Base-by-base conservation (phyloP, 2,888 invertebrate genomes). In the Heteromyza rotundicornis region DNA sequence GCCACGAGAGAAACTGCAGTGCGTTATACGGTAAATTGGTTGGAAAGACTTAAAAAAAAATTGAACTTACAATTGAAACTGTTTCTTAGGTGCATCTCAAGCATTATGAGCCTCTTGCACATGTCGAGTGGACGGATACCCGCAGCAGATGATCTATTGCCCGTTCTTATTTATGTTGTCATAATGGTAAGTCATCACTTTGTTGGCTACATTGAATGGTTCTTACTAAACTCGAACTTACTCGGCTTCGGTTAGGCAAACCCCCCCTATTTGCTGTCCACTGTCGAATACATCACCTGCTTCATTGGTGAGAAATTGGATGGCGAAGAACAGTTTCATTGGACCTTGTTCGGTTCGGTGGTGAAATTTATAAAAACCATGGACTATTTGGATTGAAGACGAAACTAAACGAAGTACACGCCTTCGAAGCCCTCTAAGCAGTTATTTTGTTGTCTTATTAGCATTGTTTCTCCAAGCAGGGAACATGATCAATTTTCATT, bases 311-410 rank as follows among this genome's bases (percentile, higher is more conserved):
- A 89, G 68, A 89, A 90, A 66, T 86, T 97, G 63, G 87, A 87
- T 66, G 97, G 97, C 55, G 96, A 96, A 83, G 94, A 96, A 76
- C 91, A 92, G 75, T 99, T 98, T 85, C 97, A 96, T 92, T 98
- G 98, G 98, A 97, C 96, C 59, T 96, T 98, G 84, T 98, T 98
- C 85, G 93, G 94, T 78, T 92, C 97, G 0, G 96, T 96, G 53
- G 94, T 98, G 58, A 96, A 97, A 84, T 97, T 95, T 86, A 97
- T 98, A 79, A 99, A 98, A 86, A 97, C 95, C 60, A 96, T 98
- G 96, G 83, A 83, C 68, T 83, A 83, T 44, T 71, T 75, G 44
- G 70, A 70, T 53, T 68, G 69, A 63, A n/a, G 12, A n/a, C 16
- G 5, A 10, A 27, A 27, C 7, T 7, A 27, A 27, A 27, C 5